A percentile compares a stretch with the other conserved stretches of the same genome.
Conservation (phyloP, 64 coral and sea anemone genomes). For the Hydrozoanthus tunicans region DNA sequence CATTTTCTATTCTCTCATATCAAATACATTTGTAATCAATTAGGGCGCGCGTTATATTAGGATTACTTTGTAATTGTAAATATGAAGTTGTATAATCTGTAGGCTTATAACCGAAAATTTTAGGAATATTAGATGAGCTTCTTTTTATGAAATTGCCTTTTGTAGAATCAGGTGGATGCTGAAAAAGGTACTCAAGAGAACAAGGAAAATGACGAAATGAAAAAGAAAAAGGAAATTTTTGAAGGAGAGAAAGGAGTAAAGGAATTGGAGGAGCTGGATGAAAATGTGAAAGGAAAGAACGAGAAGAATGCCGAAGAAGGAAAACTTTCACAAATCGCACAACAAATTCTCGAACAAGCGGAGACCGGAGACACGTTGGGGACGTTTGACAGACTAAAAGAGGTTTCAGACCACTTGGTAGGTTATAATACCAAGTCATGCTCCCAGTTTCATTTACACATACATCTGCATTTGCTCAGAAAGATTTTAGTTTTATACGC, state of each 20-base stretch:
- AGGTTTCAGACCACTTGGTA: conserved; percentile 78
- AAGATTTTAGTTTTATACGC: background rate
- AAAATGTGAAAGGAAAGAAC: conserved; percentile 33
- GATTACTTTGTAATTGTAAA: too few relatives aligned
- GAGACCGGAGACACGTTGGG: conserved; percentile 62
- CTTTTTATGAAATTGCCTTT: background rate
- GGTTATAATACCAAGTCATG: background rate
- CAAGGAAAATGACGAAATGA: background rate
- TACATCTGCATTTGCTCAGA: background rate
- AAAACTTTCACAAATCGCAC: conserved; percentile 74
- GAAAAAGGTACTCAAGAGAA: conserved; percentile 3
- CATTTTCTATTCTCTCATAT: too few relatives aligned
- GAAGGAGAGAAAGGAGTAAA: conserved; percentile 3
- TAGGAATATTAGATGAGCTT: too few relatives aligned
- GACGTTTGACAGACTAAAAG: conserved; percentile 79
- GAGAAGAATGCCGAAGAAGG: conserved; percentile 50
- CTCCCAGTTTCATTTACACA: background rate
- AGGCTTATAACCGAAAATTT: too few relatives aligned
- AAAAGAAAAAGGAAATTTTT: background rate
- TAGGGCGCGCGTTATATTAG: too few relatives aligned
- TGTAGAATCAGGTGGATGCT: background rate
- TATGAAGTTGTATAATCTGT: too few relatives aligned
- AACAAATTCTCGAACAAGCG: conserved; percentile 78
- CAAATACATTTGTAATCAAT: too few relatives aligned
- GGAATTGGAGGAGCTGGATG: conserved; percentile 9